Base-by-base conservation (phyloP, 2,888 invertebrate genomes). In the Drosophila acutilabella region DNA sequence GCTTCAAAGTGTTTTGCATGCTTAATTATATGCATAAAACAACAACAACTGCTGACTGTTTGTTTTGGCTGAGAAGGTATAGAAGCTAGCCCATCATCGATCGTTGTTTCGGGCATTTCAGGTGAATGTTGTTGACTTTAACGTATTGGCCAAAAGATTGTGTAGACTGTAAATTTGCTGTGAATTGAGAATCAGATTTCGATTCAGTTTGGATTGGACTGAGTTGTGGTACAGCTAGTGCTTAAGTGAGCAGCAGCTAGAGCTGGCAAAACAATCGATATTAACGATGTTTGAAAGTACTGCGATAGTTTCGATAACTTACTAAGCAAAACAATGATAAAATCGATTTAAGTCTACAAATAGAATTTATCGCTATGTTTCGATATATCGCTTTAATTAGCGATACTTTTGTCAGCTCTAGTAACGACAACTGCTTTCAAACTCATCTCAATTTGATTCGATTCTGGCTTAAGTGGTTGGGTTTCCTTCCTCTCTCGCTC, bases 81-180 rank as follows among this genome's bases (percentile, higher is more conserved):
- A 71, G 60, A 53, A 66, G 72, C 64, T 48, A 41, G 36, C 57
- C 14, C 59, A 58, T 18, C 59, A 58, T 16, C 45, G 59, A 62
- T 56, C 44, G 74, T 33, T 52, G 74, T 33, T 52, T 58, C 48
- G 56, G 41, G 10, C 48, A 36, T 47, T 33, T 53, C 53, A 62
- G 70, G 82, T 81, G 88, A 88, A 87, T 87, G 88, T 77, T 83
- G 80, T 78, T 78, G 78, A 68, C 61, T 74, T 78, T 78, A 73
- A 68, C 48, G 64, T 72, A 67, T 77, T 77, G 74, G 60, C 71
- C 62, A 20, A n/a, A 44, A 44, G 51, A 14, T 23, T 33, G 59
- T 60, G 36, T 14, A 48, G 54, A 56, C 36, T 44, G 54, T 56
- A 44, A 44, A 36, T 53, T 38, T 23, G 52, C 47, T 53, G 18